phyloP scores from a whole-genome alignment of 2,797 vertebrate species.

The Gobionotothen gibberifrons region DNA sequence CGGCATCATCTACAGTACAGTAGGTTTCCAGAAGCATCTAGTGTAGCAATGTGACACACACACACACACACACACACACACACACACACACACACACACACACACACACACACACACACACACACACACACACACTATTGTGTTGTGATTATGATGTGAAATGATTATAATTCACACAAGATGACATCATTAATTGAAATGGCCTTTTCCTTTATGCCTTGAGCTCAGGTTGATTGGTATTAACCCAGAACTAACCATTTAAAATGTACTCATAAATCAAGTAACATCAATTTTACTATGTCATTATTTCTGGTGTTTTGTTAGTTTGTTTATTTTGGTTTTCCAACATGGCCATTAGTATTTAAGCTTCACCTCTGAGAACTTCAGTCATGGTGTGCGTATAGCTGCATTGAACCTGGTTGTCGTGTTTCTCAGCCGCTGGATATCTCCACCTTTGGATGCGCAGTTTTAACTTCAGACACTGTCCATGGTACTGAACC shows the following conservation, averaged over 20 bases:
- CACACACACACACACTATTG: background rate
- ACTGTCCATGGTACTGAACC: constrained; percentile 72
- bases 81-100: background rate
- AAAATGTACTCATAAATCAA: background rate
- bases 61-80: background rate
- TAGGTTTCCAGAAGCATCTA: constrained; percentile 59
- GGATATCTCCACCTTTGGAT: background rate
- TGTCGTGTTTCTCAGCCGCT: background rate
- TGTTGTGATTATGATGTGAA: too few species aligned
- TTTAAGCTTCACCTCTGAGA: background rate
- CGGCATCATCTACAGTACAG: constrained; percentile 68
- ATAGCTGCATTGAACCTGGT: too few species aligned
- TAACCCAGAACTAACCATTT: too few species aligned
- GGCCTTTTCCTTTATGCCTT: background rate
- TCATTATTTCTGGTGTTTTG: background rate
- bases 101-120: background rate
- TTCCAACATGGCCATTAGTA: background rate
- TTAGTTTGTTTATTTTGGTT: background rate
- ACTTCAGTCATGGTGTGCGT: background rate
- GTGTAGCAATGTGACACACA: constrained; percentile 14
- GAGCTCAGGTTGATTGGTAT: too few species aligned
- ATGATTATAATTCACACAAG: background rate
- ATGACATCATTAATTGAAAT: background rate
- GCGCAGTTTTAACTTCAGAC: constrained; percentile 6
- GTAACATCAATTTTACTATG: background rate